Conservation (phyloP, 2,113 vertebrate genomes). For the Nerophis ophidion region DNA sequence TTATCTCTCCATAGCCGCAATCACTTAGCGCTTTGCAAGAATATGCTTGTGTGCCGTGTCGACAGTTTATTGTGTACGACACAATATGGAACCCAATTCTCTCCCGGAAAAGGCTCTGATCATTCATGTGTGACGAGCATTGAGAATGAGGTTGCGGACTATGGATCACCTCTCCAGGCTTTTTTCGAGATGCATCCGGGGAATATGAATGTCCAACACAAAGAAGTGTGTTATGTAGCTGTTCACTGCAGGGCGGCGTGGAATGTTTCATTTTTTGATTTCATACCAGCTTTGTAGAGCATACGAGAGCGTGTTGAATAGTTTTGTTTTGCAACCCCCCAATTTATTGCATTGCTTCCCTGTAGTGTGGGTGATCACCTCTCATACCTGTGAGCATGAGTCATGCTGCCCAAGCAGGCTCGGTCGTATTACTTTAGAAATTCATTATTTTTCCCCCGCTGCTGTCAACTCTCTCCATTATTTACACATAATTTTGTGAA, state of each 20-base stretch:
- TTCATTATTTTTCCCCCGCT: not conserved
- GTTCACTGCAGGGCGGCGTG: not conserved
- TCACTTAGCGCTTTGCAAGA: not conserved
- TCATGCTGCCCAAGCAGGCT: not conserved
- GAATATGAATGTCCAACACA: conserved; percentile 3
- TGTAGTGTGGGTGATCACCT: not conserved
- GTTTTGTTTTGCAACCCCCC: conserved; percentile 6
- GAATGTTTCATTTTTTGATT: conserved; percentile 3
- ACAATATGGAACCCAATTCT: conserved; percentile 1
- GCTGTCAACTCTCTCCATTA: no score
- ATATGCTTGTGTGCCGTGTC: conserved; percentile 1
- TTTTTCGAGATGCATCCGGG: not conserved
- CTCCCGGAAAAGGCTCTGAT: conserved; percentile 9
- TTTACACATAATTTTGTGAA: not conserved
- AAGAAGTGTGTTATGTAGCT: not conserved
- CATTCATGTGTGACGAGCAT: conserved; percentile 9
- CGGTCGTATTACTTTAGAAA: not conserved
- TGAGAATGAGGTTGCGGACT: conserved; percentile 11
- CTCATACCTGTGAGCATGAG: conserved; percentile 1
- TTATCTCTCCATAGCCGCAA: not conserved
- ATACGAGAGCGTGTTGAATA: not conserved
- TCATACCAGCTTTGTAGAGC: not conserved
- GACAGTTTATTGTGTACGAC: not conserved
- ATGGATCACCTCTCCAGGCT: conserved; percentile 6
- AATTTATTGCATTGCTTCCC: conserved; percentile 1